These are phyloP conservation scores for Netelia melanura DNA, from an alignment of 2,888 invertebrate species.

Conservation along the genomic window DNA sequence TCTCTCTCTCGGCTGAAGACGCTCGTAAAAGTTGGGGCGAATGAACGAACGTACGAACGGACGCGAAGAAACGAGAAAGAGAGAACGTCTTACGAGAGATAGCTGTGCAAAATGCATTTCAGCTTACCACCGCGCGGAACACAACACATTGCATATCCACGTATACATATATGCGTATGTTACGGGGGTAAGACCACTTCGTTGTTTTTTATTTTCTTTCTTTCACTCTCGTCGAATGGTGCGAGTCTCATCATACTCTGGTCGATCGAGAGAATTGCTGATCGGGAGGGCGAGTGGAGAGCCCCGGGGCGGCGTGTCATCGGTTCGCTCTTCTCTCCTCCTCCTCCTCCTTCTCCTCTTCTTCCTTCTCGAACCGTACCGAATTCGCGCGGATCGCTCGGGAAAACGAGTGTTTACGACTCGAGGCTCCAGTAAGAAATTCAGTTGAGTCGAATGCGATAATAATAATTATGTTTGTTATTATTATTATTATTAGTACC, in stretches of 20 bases:
- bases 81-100: conserved; percentile 9
- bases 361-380: conserved; percentile 56
- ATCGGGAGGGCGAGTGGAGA: conserved; percentile 68
- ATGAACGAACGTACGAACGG: conserved; percentile 47
- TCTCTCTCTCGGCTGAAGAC: conserved; percentile 77
- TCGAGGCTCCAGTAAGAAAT: conserved; percentile 29
- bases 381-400: conserved; percentile 64
- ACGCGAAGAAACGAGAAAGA: conserved; percentile 23
- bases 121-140: conserved; percentile 32
- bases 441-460: neutral
- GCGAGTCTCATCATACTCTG: conserved; percentile 62
- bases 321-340: conserved; percentile 77
- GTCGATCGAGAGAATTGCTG: conserved; percentile 23
- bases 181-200: too few relatives aligned
- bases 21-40: conserved; percentile 80
- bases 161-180: neutral
- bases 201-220: neutral
- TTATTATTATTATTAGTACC: too few relatives aligned
- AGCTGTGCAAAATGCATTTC: conserved; percentile 52
- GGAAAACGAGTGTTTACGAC: conserved; percentile 16
- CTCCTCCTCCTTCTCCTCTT: conserved; percentile 47
- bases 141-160: conserved; percentile 8
- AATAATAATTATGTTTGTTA: too few relatives aligned
- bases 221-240: neutral
- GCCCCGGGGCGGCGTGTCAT: conserved; percentile 81